These are phyloP conservation scores for Keiferia lycopersicella DNA, from an alignment of 2,888 invertebrate species.

Conservation along the genomic window DNA sequence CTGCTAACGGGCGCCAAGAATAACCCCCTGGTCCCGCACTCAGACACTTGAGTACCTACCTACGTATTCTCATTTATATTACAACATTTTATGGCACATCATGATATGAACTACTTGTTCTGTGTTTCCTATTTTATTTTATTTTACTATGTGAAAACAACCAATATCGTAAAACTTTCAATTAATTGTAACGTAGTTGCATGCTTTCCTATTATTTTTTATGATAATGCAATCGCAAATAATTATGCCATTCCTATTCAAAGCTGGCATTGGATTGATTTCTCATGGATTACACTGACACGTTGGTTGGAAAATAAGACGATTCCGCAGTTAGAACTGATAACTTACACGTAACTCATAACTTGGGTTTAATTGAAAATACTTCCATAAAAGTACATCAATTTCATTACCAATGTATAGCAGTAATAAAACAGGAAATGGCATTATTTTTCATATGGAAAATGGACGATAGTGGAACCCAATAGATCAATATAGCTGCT, in stretches of 20 bases:
- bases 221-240: constrained; percentile 6
- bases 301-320: constrained; percentile 23
- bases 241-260: constrained; percentile 16
- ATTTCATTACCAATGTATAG: neutral
- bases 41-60: constrained; percentile 50
- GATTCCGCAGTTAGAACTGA: constrained; percentile 1
- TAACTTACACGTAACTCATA: constrained; percentile 13
- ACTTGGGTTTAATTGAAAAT: neutral
- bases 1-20: constrained; percentile 63
- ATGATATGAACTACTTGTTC: too few species aligned
- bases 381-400: neutral
- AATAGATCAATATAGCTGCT: neutral
- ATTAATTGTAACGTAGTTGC: neutral
- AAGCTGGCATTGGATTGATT: constrained; percentile 17
- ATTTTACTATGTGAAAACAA: neutral
- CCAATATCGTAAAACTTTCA: neutral
- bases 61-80: constrained; percentile 59
- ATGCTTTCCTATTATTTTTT: constrained; percentile 8
- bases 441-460: neutral
- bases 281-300: constrained; percentile 27
- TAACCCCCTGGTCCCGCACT: constrained; percentile 55
- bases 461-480: neutral
- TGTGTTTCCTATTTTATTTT: neutral
- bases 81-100: constrained; percentile 36
- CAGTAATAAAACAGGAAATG: too few species aligned